phyloP scores from a whole-genome alignment of 2,797 vertebrate genomes.

The Sebastes goodei region DNA sequence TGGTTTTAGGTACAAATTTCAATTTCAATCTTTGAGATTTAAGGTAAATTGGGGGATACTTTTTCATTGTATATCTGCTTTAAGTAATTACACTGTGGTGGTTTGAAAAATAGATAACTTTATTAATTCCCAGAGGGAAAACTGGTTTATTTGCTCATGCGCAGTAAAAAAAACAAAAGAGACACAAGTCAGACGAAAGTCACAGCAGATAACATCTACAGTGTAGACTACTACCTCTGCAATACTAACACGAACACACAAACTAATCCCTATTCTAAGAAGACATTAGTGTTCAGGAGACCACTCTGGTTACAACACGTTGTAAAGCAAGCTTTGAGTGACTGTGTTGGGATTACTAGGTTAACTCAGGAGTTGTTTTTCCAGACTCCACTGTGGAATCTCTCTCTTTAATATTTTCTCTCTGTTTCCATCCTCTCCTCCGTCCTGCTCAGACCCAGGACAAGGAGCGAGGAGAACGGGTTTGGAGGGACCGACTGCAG shows the following conservation, averaged over 20 bases:
- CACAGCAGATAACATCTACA: not conserved
- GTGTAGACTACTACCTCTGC: not conserved
- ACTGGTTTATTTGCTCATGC: not conserved
- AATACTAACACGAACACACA: not conserved
- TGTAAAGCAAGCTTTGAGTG: not conserved
- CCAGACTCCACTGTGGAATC: not conserved
- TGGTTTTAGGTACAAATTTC: not conserved
- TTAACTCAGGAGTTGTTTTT: not conserved
- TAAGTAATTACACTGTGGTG: not conserved
- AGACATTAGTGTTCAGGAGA: not conserved
- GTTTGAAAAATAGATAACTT: not conserved
- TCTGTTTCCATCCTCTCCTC: not conserved
- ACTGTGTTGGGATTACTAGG: not conserved
- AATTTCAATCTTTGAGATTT: not conserved
- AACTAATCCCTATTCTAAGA: not conserved
- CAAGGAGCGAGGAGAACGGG: constrained; percentile 76
- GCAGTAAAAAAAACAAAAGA: not conserved
- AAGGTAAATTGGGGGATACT: not conserved
- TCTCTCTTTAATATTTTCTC: not conserved
- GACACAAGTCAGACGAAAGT: not conserved
- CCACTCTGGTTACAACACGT: not conserved
- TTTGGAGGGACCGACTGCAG: constrained; percentile 77
- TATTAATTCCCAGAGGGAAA: not conserved
- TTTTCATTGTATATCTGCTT: not conserved
- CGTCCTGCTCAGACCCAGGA: constrained; percentile 73